These are phyloP conservation scores for Acanthaster planci DNA, from an alignment of 35 echinoderm and acorn worm genomes.

Conservation along the genomic window DNA sequence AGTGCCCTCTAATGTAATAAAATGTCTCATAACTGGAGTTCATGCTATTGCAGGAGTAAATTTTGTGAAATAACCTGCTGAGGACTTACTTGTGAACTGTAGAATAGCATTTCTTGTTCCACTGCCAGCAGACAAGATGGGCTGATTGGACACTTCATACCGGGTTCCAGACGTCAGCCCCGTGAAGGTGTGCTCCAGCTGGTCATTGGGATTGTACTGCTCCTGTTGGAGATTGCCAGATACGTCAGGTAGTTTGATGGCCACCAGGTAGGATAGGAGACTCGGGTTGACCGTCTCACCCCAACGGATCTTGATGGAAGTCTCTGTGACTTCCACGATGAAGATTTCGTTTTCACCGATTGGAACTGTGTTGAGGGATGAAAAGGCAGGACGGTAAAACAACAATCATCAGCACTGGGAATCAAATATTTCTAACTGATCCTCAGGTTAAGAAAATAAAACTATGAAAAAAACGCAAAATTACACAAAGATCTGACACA, in stretches of 20 bases:
- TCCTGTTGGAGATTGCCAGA: background rate
- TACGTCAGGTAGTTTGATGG: background rate
- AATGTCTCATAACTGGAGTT: too few relatives aligned
- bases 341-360: background rate
- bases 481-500: too few relatives aligned
- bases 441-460: too few relatives aligned
- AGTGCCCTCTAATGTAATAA: too few relatives aligned
- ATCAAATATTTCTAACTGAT: too few relatives aligned
- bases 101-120: background rate
- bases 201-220: background rate
- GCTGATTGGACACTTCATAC: background rate
- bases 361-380: too few relatives aligned
- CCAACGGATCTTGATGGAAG: conserved; percentile 15
- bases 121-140: background rate
- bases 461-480: too few relatives aligned
- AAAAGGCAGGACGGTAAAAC: too few relatives aligned
- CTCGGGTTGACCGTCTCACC: background rate
- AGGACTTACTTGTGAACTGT: background rate
- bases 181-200: background rate
- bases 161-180: background rate
- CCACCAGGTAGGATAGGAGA: background rate
- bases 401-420: too few relatives aligned
- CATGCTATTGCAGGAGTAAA: too few relatives aligned
- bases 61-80: too few relatives aligned
- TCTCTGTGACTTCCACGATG: conserved; percentile 20